Base-by-base conservation (phyloP, 2,113 vertebrate species). In the Scomber colias region DNA sequence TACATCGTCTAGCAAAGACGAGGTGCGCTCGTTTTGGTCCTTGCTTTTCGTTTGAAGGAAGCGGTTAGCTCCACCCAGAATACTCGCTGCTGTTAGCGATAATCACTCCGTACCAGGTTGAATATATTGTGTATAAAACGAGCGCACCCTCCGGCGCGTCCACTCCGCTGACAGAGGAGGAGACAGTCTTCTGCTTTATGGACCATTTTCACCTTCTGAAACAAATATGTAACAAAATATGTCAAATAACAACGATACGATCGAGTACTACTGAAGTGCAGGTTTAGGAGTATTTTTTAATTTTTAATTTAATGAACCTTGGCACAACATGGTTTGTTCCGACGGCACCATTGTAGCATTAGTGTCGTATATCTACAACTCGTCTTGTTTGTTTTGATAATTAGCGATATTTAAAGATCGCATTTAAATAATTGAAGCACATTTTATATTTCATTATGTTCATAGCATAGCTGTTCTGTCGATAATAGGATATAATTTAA, bases 251-350 rank as follows among this genome's bases (percentile, higher is more conserved):
- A 44, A 11, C 0, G 1, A 19, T 2, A 14, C 0, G 0, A 14
- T 10, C 11, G 2, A 4, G 2, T 54, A 4, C 10, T 0, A 4
- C 0, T 4, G 0, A 54, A 44, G 51, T 12, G 4, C 3, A 3
- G 0, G 0, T 19, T 71, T 35, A 53, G 2, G 0, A 0, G 0
- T 4, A 15, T 64, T 24, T 0, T 11, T 27, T 3, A 21, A 3
- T 40, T 35, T 60, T 48, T n/a, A 11, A 48, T 24, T 50, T n/a
- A 27, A 17, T 3, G 11, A 4, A 0, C 10, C 11, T 3, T 14
- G 3, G 9, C 3, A 57, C 0, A 59, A 45, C 10, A 83, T 93
- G 85, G 79, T 91, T 79, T 78, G 45, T 21, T 51, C 92, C 80
- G 84, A 59, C 30, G 15, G 71, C 85, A 87, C 88, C 89, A 94